phyloP scores from a whole-genome alignment of 2,113 vertebrate species.

The Cololabis saira region DNA sequence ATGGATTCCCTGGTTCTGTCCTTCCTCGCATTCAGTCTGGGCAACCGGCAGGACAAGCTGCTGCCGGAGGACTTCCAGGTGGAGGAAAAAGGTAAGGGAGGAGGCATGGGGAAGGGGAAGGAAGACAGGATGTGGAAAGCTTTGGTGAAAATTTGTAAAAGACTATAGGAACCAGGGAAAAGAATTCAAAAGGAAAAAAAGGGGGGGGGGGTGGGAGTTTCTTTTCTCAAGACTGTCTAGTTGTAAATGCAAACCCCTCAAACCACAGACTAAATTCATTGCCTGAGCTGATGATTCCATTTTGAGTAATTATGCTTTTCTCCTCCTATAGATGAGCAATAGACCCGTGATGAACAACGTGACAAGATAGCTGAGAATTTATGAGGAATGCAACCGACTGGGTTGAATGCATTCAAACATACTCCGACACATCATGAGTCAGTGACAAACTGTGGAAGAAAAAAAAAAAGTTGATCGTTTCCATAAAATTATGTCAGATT shows the following conservation, averaged over 20 bases:
- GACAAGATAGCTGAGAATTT: not conserved
- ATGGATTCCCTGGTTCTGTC: conserved; percentile 93
- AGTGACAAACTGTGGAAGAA: not conserved
- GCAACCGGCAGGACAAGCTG: conserved; percentile 93
- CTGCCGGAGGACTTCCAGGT: conserved; percentile 94
- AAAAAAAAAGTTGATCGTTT: no score
- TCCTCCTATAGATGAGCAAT: conserved; percentile 56
- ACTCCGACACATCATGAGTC: not conserved
- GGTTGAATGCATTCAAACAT: no score
- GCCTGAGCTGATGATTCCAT: not conserved
- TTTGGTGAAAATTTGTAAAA: no score
- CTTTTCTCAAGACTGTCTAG: no score
- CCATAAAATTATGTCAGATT: no score
- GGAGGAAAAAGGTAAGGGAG: conserved; percentile 85
- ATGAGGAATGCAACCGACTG: no score
- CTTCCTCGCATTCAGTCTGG: conserved; percentile 93
- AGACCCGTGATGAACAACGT: not conserved
- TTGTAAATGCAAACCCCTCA: no score
- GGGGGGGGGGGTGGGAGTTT: no score
- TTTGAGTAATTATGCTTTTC: not conserved
- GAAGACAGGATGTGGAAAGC: not conserved
- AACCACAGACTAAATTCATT: not conserved
- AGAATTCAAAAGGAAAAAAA: not conserved
- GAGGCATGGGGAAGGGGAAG: not conserved
- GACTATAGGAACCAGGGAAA: not conserved